Evolutionary conservation across 2,797 vertebrate genomes (phyloP).

Genomic region (Mycteria americana): DNA sequence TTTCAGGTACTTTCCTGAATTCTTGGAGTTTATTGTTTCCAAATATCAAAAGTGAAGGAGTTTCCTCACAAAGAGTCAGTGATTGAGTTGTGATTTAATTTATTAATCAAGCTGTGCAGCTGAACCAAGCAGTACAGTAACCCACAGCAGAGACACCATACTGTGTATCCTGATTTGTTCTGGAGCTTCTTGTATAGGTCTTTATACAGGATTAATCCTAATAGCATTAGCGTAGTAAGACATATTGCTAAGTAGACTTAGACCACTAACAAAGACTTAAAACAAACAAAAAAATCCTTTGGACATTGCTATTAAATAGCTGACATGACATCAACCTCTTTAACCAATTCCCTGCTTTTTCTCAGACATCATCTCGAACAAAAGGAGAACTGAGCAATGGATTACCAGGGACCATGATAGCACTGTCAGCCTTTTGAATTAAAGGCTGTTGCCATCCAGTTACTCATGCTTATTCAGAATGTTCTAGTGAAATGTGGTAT

Average conservation of each 20-base stretch:
- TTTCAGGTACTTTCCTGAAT: background rate
- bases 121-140: slow-evolving; percentile 7
- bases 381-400: background rate
- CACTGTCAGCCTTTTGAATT: background rate
- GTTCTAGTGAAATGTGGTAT: accelerated
- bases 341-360: slow-evolving; percentile 12
- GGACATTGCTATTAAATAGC: slow-evolving; percentile 3
- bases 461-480: background rate
- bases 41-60: background rate
- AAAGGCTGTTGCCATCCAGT: background rate
- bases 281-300: slow-evolving; percentile 46
- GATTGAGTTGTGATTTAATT: background rate
- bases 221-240: slow-evolving; percentile 48
- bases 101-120: background rate
- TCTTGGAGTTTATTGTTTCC: background rate
- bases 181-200: slow-evolving; percentile 27
- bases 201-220: slow-evolving; percentile 50
- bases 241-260: slow-evolving; percentile 53
- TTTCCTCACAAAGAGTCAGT: background rate
- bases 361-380: background rate
- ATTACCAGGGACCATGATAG: background rate
- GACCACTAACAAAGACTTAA: slow-evolving; percentile 45
- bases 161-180: slow-evolving; percentile 37
- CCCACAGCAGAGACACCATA: background rate
- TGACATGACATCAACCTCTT: slow-evolving; percentile 28